A percentile compares a stretch with the other conserved stretches of the same genome.
phyloP scores from a whole-genome alignment of 2,888 invertebrate genomes.

The Caenorhabditis sp. region DNA sequence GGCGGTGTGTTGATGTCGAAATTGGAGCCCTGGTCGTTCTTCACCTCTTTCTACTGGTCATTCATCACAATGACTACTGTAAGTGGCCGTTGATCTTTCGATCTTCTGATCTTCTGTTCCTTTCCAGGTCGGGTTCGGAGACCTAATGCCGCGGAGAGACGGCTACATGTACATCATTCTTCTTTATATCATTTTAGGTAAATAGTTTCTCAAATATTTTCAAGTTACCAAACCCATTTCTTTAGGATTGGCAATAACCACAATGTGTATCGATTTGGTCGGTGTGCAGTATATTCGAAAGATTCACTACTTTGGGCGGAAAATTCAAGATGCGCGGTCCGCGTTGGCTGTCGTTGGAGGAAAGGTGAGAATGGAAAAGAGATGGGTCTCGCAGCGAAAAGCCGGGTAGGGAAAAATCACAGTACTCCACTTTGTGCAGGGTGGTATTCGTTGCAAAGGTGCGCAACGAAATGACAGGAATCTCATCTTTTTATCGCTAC shows the following conservation, averaged over 20 bases:
- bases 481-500: too few relatives aligned
- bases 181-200: constrained; percentile 82
- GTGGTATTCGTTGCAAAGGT: too few relatives aligned
- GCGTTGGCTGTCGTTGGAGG: constrained; percentile 83
- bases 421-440: too few relatives aligned
- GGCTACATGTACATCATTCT: constrained; percentile 82
- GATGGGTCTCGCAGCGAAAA: too few relatives aligned
- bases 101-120: too few relatives aligned
- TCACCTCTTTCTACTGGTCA: constrained; percentile 83
- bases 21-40: constrained; percentile 82
- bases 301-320: constrained; percentile 83
- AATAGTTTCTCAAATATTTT: too few relatives aligned
- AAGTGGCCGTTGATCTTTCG: too few relatives aligned
- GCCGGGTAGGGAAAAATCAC: too few relatives aligned
- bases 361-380: constrained; percentile 75
- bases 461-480: too few relatives aligned
- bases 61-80: constrained; percentile 84
- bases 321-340: constrained; percentile 82
- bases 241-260: constrained; percentile 83
- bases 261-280: constrained; percentile 83
- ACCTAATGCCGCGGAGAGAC: constrained; percentile 82
- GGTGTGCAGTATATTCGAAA: constrained; percentile 83
- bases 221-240: too few relatives aligned
- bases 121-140: constrained; percentile 83
- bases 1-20: constrained; percentile 83